Evolutionary conservation across 2,888 invertebrate genomes (phyloP), one percentile per base, ranked within the genome.

Genomic region (Habrosyne pyritoides): DNA sequence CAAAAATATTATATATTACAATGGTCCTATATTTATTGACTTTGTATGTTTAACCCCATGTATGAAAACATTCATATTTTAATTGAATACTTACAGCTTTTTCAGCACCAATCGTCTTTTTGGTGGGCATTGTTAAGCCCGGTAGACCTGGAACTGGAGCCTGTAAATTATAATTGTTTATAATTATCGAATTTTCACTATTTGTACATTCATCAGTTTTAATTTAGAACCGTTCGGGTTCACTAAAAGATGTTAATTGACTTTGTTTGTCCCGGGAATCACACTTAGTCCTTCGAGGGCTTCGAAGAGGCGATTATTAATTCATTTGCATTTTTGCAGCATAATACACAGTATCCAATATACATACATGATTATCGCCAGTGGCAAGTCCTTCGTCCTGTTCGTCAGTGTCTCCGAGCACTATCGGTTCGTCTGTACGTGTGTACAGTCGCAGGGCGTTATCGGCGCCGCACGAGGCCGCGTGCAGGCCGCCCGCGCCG

Each of bases 371-470:
- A 33, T 93, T 94, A 56, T 96, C 96, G 0, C 96, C 96, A 0
- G 96, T 96, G 12, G 95, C 96, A 22, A 97, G 89, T 63, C 96
- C 95, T 80, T 96, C 97, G 36, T 98, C 95, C 74, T 96, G 96
- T 78, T 99, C 99, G 70, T 96, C 95, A 59, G 96, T 95, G 81
- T 99, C 99, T 75, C 98, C 96, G 10, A 99, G 89, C n/a, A 99
- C 97, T 49, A 99, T 93, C 2, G 97, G 95, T 86, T 99, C 98
- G 36, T 96, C 95, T 0, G 97, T 96, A 75, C 96, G 95, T 84
- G 97, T 95, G 94, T 95, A 98, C 57, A 99, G 85, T 0, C 99
- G 94, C 57, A 99, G 84, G 18, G 98, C 97, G 67, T 95, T 94
- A 93, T 99, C 99, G 0, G 96, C 95, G 26, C 99, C 98, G 75